Conservation (phyloP, 2,113 vertebrate genomes). For the Drymodes brunneopygia region DNA sequence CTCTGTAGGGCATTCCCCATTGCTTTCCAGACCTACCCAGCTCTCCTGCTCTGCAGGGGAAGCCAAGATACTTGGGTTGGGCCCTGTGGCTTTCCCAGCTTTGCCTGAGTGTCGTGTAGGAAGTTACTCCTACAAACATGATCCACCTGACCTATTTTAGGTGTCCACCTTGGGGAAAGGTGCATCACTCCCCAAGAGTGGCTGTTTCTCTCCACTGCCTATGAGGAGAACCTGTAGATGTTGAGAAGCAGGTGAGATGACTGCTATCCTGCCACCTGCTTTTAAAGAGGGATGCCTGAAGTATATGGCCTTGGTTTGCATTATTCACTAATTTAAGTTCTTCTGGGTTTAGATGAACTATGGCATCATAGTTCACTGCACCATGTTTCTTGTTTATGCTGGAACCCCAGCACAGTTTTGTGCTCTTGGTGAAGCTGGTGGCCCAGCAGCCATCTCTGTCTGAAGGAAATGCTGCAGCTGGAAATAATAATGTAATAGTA, state of each 20-base stretch:
- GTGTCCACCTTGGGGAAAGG: not conserved
- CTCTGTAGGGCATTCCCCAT: not conserved
- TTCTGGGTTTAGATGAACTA: not conserved
- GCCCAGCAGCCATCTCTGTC: not conserved
- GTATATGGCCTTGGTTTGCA: not conserved
- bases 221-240: not conserved
- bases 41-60: not conserved
- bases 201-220: not conserved
- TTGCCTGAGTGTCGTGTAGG: not conserved
- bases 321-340: not conserved
- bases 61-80: not conserved
- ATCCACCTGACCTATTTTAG: not conserved
- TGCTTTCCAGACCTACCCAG: not conserved
- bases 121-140: not conserved
- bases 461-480: not conserved
- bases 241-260: not conserved
- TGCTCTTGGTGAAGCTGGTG: not conserved
- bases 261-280: not conserved
- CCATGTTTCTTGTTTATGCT: not conserved
- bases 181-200: not conserved
- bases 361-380: not conserved
- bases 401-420: not conserved
- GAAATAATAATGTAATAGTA: not conserved
- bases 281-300: not conserved
- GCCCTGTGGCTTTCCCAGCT: not conserved